Conservation (phyloP, 1,140 invertebrate genomes). For the Listronotus oregonensis region DNA sequence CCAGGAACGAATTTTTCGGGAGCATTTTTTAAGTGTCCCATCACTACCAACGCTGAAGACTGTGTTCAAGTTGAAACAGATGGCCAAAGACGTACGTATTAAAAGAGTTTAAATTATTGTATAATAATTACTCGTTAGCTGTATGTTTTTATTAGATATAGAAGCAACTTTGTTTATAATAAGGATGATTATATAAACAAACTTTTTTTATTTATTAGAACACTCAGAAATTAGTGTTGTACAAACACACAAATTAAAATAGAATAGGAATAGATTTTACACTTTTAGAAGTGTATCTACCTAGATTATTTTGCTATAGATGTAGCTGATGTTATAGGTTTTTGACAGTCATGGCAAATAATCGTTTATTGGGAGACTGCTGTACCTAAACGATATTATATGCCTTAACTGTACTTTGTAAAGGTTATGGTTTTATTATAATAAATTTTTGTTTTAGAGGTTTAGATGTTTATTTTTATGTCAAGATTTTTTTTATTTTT, state of each 20-base stretch:
- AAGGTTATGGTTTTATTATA: background rate
- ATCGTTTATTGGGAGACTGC: no score
- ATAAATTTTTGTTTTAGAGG: background rate
- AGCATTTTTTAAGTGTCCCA: constrained; percentile 84
- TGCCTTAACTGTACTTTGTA: background rate
- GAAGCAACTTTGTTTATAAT: background rate
- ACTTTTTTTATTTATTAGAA: background rate
- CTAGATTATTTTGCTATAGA: background rate
- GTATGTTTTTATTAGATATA: background rate
- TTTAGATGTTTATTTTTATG: no score
- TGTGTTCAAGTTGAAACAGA: constrained; percentile 87
- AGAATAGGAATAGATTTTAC: constrained; percentile 4
- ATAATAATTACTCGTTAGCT: constrained; percentile 8
- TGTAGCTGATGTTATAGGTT: background rate
- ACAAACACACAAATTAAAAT: constrained; percentile 27
- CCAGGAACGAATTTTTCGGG: constrained; percentile 84
- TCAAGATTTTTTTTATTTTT: no score
- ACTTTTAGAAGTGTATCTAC: background rate
- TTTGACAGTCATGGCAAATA: no score
- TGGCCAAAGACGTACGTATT: constrained; percentile 74
- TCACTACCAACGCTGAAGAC: constrained; percentile 69
- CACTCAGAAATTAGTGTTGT: constrained; percentile 11
- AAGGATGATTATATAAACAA: background rate
- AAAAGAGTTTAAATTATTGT: constrained; percentile 1
- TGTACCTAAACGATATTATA: background rate